These are phyloP conservation scores for Drosophila paucipuncta DNA, from an alignment of 2,888 invertebrate genomes.

Conservation along the genomic window DNA sequence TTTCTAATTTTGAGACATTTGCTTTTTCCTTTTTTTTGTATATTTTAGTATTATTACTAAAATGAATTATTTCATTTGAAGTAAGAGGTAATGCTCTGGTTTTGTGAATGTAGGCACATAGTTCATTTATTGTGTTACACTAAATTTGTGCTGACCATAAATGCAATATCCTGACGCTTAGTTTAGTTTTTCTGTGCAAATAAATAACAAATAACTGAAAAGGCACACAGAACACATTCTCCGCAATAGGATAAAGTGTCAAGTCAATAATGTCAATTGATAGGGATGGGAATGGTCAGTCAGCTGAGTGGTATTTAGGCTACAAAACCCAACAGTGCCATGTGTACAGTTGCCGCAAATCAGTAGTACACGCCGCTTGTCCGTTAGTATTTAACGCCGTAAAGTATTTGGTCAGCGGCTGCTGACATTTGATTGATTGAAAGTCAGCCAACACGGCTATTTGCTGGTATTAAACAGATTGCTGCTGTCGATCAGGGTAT, in stretches of 20 bases:
- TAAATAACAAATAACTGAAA: constrained; percentile 1
- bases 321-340: neutral
- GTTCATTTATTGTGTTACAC: neutral
- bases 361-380: constrained; percentile 26
- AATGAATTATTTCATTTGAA: neutral
- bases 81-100: neutral
- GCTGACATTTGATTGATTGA: constrained; percentile 57
- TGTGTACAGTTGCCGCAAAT: constrained; percentile 58
- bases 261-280: neutral
- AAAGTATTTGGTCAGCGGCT: neutral
- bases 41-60: neutral
- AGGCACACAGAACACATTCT: neutral
- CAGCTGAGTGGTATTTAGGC: neutral
- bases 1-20: neutral
- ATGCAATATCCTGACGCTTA: neutral
- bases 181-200: neutral
- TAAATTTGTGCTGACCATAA: neutral
- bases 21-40: neutral
- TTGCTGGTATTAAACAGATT: constrained; percentile 6
- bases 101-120: neutral
- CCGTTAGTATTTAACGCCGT: neutral
- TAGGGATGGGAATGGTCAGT: neutral
- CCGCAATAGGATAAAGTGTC: neutral
- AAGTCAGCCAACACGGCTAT: constrained; percentile 20
- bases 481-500: constrained; percentile 7